Evolutionary conservation across 2,888 invertebrate species (phyloP), one percentile per base, ranked within the genome.

Genomic region (Chrysodeixis includens): DNA sequence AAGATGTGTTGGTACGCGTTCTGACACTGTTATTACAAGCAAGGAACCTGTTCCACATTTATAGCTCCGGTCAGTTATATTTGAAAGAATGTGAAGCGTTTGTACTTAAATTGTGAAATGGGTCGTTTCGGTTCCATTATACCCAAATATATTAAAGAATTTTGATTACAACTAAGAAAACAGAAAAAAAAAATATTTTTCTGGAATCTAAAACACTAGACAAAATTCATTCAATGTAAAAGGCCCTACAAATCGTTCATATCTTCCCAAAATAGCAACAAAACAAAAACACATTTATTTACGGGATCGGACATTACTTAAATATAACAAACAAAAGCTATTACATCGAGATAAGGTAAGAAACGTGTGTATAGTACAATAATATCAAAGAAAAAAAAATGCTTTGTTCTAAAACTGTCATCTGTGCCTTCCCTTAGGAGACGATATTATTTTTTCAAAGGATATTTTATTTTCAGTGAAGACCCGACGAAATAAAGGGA

Each of bases 321-420:
- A 49, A 49, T 49, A 49, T 49, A 49, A 9, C 7, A 1, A 20
- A 49, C 18, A 16, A 49, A 18, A 49, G 20, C 46, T 46, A 46
- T 46, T 46, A 46, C 46, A 18, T 44, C 8, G n/a, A 10, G 56
- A 70, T 71, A 53, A 65, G 30, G 40, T 35, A 72, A 32, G 51
- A 63, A 53, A 54, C 30, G 18, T 18, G 16, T 18, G 30, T 46
- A 30, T 53, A 30, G 10, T 63, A n/a, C n/a, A n/a, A n/a, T n/a
- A 58, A 18, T 62, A 62, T 22, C 30, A 44, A 49, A 22, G 6
- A 69, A 79, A 84, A 79, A 84, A 26, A 79, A 74, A 74, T 76
- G 75, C 82, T 86, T 88, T 86, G 83, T 87, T 87, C 84, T 79
- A 71, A 71, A 84, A 81, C 84, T 87, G 89, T 86, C 88, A 85